Percentiles rank a stretch among this genome's conserved stretches.
phyloP scores from a whole-genome alignment of 2,888 invertebrate genomes.

The Lasiommata megera region DNA sequence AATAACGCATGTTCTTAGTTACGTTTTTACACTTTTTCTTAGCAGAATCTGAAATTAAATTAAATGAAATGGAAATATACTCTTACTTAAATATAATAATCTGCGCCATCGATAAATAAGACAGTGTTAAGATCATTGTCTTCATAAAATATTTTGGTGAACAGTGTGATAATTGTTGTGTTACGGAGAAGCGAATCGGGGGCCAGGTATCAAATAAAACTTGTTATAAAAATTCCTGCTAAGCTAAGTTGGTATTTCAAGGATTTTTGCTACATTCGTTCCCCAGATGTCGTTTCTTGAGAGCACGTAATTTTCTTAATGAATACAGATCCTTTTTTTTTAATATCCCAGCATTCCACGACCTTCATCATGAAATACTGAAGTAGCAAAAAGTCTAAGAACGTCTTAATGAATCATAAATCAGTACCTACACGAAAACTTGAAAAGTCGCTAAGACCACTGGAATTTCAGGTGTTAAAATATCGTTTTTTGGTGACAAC shows the following conservation, averaged over 20 bases:
- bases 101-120: too few species aligned
- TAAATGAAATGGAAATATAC: too few species aligned
- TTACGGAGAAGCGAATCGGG: too few species aligned
- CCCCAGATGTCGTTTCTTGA: constrained; percentile 12
- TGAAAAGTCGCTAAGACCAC: constrained; percentile 46
- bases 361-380: constrained; percentile 32
- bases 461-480: constrained; percentile 63
- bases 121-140: too few species aligned
- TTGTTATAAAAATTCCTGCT: background rate
- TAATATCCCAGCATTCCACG: constrained; percentile 23
- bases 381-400: constrained; percentile 56
- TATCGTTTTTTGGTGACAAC: constrained; percentile 51
- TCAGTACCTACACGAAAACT: constrained; percentile 63
- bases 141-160: too few species aligned
- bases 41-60: too few species aligned
- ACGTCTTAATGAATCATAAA: constrained; percentile 73
- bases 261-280: constrained; percentile 4
- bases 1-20: too few species aligned
- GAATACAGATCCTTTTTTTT: constrained; percentile 13
- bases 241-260: background rate
- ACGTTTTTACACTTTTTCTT: too few species aligned
- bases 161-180: too few species aligned
- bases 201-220: too few species aligned
- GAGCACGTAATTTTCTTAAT: constrained; percentile 23
- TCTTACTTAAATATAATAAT: too few species aligned